Base-by-base conservation (phyloP, 1,140 invertebrate genomes). In the Pomacea maculata region DNA sequence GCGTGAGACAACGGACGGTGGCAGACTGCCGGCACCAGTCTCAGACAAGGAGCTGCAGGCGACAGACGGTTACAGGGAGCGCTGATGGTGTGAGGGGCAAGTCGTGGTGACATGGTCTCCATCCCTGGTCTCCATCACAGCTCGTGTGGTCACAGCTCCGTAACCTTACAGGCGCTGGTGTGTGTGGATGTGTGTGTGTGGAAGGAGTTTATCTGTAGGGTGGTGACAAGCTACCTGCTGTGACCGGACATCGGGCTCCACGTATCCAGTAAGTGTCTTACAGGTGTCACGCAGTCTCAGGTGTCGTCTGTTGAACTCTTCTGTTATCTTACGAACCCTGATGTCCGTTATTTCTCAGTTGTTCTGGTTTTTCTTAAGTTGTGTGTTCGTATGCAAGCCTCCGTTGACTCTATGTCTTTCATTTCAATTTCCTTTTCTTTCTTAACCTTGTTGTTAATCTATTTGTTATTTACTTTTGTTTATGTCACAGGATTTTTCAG, bases 171-270 rank as follows among this genome's bases (percentile, higher is more conserved):
- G 17, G n/a, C 21, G 21, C 45, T 12, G 25, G 68, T 70, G 68
- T 70, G 14, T 70, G 68, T 70, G 68, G 7, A 14, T 70, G 68
- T 70, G 68, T 70, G 68, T 17, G 68, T 70, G 68, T 70, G 68
- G 34, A 45, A 1, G 34, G 34, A 45, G 34, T 45, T 45, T 45
- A 45, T 45, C 34, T 45, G 34, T 45, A 45, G 34, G 34, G 34
- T 45, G 34, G 34, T 45, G 34, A 45, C 3, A 45, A 45, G 34
- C 34, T 45, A 45, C 34, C 34, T 45, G 1, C 34, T 45, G 34
- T 45, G 34, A 45, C 34, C 34, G 34, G 34, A 45, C 34, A 6
- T 45, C 34, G 34, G 2, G 34, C 6, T 45, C 34, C 34, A 45
- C 34, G 34, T 45, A 45, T 45, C 3, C 34, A 45, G 34, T 45